Conservation (phyloP, 2,888 invertebrate species). For the Abrostola triplasia region DNA sequence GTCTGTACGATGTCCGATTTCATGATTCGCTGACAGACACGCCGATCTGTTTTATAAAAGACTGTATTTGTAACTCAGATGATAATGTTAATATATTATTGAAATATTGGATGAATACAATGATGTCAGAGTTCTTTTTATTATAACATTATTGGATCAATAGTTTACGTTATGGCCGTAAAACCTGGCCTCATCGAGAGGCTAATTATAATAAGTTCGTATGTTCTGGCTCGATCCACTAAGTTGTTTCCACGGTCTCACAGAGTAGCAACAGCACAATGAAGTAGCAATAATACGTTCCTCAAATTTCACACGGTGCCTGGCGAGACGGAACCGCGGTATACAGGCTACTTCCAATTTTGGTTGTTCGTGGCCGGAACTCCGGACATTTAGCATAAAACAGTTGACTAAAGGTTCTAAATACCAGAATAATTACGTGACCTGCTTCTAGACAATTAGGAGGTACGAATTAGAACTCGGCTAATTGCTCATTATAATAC, state of each 20-base stretch:
- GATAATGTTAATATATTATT: constrained; percentile 2
- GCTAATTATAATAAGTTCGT: too few species aligned
- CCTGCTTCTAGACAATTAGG: too few species aligned
- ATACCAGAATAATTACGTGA: too few species aligned
- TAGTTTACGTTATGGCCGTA: background rate
- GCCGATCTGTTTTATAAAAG: constrained; percentile 9
- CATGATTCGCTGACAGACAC: constrained; percentile 26
- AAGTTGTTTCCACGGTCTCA: background rate
- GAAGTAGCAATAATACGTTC: background rate
- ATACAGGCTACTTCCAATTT: background rate
- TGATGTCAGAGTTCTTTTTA: constrained; percentile 7
- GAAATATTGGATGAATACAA: constrained; percentile 2
- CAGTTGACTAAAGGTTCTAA: too few species aligned
- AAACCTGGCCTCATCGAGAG: too few species aligned
- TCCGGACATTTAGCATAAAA: too few species aligned
- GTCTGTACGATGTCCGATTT: constrained; percentile 56
- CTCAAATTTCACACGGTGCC: background rate
- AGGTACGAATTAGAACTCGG: too few species aligned
- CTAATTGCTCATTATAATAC: too few species aligned
- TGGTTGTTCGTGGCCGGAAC: background rate
- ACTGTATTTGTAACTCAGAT: background rate
- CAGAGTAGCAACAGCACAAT: background rate
- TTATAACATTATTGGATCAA: constrained; percentile 2
- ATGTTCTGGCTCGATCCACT: too few species aligned
- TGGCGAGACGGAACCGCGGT: background rate